Evolutionary conservation across 2,113 vertebrate genomes (phyloP).

Genomic region (Circaetus gallicus): DNA sequence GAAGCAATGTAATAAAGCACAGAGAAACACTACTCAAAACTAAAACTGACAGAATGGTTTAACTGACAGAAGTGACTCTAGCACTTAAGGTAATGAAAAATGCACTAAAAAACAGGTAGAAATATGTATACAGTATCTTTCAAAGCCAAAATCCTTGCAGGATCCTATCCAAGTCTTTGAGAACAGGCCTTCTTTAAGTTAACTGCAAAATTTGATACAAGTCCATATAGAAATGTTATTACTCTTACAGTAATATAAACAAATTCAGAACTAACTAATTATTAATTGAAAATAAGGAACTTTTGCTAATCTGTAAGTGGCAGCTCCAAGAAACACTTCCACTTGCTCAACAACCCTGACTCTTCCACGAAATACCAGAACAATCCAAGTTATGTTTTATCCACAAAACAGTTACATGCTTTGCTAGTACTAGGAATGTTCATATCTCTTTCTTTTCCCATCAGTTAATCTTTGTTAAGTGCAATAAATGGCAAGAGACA

Average conservation of each 20-base stretch:
- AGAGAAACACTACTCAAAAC: background rate
- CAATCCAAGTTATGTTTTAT: background rate
- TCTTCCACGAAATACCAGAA: background rate
- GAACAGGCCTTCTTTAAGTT: background rate
- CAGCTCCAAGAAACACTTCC: background rate
- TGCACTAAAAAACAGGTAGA: background rate
- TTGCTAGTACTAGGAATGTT: background rate
- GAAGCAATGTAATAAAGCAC: background rate
- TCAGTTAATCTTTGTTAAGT: background rate
- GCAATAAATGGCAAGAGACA: background rate
- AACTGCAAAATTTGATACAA: background rate
- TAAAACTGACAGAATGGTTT: background rate
- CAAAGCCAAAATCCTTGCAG: background rate
- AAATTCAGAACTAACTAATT: background rate
- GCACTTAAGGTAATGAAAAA: background rate
- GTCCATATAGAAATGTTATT: background rate
- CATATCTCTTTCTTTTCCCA: background rate
- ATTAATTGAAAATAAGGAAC: background rate
- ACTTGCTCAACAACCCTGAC: background rate
- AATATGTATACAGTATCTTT: background rate
- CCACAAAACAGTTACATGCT: background rate
- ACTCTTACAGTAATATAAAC: background rate
- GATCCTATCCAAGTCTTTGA: fast-evolving
- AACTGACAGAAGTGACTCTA: background rate
- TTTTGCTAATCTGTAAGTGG: background rate